phyloP scores from a whole-genome alignment of 2,797 vertebrate genomes.

The Ciconia nigra region DNA sequence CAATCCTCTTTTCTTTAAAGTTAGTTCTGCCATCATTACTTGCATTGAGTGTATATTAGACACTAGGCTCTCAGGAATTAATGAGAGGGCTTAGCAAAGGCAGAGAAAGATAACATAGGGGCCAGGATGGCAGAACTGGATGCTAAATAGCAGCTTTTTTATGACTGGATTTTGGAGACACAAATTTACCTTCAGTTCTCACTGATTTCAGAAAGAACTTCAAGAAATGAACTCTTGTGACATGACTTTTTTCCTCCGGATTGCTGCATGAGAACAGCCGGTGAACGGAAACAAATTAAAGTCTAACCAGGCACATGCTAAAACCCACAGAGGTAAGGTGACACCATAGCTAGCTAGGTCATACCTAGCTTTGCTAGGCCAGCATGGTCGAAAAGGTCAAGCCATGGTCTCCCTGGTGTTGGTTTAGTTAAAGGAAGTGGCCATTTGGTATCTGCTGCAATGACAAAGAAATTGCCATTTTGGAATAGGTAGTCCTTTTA shows the following conservation, averaged over 20 bases:
- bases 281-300: neutral
- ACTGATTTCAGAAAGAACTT: neutral
- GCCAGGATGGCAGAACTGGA: neutral
- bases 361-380: neutral
- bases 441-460: neutral
- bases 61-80: neutral
- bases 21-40: neutral
- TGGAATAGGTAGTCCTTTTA: neutral
- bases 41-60: neutral
- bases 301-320: neutral
- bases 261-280: accelerated
- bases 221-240: neutral
- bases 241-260: neutral
- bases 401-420: neutral
- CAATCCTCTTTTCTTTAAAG: neutral
- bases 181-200: neutral
- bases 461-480: neutral
- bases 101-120: neutral
- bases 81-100: neutral
- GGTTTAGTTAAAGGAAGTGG: neutral
- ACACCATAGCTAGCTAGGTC: neutral
- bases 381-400: neutral
- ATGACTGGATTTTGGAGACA: neutral
- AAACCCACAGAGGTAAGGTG: neutral
- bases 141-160: neutral